Conservation (phyloP, 2,888 invertebrate species). For the Priocnemis perturbator region DNA sequence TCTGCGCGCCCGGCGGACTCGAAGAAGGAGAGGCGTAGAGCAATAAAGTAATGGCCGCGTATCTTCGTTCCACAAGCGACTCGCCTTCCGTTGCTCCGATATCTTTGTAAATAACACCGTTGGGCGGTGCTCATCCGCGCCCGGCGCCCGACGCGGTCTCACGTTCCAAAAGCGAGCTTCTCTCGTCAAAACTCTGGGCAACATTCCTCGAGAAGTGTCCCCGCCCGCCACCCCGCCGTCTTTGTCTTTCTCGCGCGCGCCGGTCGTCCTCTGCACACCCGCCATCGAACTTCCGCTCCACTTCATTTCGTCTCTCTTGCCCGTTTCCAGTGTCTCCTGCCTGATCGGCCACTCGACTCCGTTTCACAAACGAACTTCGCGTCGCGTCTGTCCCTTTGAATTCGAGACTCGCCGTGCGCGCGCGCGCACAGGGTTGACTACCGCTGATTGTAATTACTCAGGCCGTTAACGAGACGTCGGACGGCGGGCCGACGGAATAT, state of each 20-base stretch:
- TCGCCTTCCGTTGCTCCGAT: constrained; percentile 33
- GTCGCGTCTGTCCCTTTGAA: constrained; percentile 22
- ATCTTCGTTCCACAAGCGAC: constrained; percentile 14
- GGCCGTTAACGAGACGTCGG: constrained; percentile 58
- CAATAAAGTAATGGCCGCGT: constrained; percentile 43
- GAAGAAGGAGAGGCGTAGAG: constrained; percentile 23
- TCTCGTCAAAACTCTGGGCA: neutral
- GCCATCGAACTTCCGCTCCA: constrained; percentile 16
- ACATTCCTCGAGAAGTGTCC: neutral
- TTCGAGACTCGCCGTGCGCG: constrained; percentile 25
- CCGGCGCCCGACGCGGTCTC: neutral
- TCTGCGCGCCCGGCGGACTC: constrained; percentile 23
- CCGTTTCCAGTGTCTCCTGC: constrained; percentile 69
- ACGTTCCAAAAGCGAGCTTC: neutral
- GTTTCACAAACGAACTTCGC: constrained; percentile 38
- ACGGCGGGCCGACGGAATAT: constrained; percentile 37
- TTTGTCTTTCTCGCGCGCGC: neutral
- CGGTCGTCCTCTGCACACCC: neutral
- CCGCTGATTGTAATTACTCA: constrained; percentile 56
- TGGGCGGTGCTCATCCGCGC: neutral
- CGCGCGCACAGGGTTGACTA: constrained; percentile 23
- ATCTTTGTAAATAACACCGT: constrained; percentile 37
- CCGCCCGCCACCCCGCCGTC: neutral
- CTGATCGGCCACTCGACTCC: constrained; percentile 58
- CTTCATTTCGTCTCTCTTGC: constrained; percentile 78